phyloP scores from a whole-genome alignment of 2,113 vertebrate species.

The Bos taurus region ARS-UCD2.0 NC_037356.1:15869501-15870000 shows the following conservation, averaged over 20 bases:
- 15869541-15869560: background rate
- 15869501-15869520: conserved; percentile 62
- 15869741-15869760: conserved; percentile 47
- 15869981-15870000: background rate
- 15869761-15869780: conserved; percentile 46
- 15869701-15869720: conserved; percentile 51
- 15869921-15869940: background rate
- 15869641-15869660: conserved; percentile 60
- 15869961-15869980: background rate
- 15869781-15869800: conserved; percentile 14
- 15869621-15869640: conserved; percentile 46
- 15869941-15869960: background rate
- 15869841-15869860: background rate
- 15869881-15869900: background rate
- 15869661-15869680: conserved; percentile 41
- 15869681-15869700: conserved; percentile 52
- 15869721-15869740: conserved; percentile 59
- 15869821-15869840: background rate
- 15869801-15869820: background rate
- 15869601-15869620: conserved; percentile 50
- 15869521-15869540: conserved; percentile 48
- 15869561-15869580: conserved; percentile 34
- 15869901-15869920: background rate
- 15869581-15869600: conserved; percentile 20
- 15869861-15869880: background rate